Percentiles rank a stretch among this genome's conserved stretches.
These are phyloP conservation scores for Phyllostomus hastatus DNA, from an alignment of 2,113 vertebrate genomes.

Conservation along the genomic window DNA sequence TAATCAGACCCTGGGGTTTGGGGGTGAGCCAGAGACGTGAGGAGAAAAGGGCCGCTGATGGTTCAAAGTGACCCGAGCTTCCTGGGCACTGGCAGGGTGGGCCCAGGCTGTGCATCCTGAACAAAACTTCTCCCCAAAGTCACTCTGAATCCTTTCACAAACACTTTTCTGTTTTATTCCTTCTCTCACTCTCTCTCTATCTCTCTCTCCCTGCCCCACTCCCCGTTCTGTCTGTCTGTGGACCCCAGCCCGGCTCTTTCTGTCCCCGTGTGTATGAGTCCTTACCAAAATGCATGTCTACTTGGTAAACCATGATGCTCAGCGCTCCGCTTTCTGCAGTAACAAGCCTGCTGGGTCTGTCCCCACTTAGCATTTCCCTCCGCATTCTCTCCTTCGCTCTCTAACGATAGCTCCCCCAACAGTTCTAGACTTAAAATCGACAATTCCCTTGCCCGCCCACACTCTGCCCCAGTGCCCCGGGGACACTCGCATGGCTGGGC, in stretches of 20 bases:
- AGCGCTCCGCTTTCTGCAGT: neutral
- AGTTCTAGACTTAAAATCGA: neutral
- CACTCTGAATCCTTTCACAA: neutral
- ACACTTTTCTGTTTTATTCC: neutral
- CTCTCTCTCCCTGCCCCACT: neutral
- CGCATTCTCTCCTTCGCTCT: neutral
- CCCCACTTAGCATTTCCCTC: neutral
- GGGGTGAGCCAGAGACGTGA: neutral
- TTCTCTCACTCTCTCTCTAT: neutral
- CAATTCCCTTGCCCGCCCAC: neutral
- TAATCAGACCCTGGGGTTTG: slow-evolving; percentile 10
- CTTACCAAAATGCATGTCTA: neutral
- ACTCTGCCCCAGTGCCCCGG: neutral
- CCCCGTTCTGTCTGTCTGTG: neutral
- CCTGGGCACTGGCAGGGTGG: fast-evolving
- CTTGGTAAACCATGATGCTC: neutral
- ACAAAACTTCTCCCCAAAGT: neutral
- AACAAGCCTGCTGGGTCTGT: fast-evolving
- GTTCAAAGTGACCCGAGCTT: neutral
- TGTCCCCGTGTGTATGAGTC: neutral
- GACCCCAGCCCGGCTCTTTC: neutral
- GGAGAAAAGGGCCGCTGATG: neutral
- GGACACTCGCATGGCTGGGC: neutral
- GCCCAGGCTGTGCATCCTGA: neutral
- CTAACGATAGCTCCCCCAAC: neutral